phyloP scores from a whole-genome alignment of 2,797 vertebrate genomes.

The Pseudochromis fuscus region DNA sequence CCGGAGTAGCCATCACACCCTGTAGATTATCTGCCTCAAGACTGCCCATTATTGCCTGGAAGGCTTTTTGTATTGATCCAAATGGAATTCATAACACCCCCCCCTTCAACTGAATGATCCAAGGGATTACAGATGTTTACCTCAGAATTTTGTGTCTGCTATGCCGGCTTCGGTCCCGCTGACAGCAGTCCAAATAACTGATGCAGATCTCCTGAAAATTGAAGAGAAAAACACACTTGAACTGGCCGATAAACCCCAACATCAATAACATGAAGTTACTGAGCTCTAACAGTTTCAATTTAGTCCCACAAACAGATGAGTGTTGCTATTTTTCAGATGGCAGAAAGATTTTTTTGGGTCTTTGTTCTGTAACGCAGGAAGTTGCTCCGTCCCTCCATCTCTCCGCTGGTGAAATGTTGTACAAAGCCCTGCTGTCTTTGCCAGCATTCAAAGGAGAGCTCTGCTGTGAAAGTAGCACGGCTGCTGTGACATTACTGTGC shows the following conservation, averaged over 20 bases:
- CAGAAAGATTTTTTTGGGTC: background rate
- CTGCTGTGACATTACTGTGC: constrained; percentile 71
- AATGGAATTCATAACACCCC: constrained; percentile 40
- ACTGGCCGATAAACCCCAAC: constrained; percentile 5
- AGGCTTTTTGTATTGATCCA: constrained; percentile 70
- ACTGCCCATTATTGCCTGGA: constrained; percentile 43
- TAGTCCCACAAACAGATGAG: background rate
- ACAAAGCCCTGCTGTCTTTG: constrained; percentile 38
- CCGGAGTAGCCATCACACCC: constrained; percentile 20
- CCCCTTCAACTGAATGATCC: constrained; percentile 38
- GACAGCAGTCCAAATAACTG: constrained; percentile 98
- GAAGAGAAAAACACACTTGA: constrained; percentile 40
- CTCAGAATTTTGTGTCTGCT: constrained; percentile 96
- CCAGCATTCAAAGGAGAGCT: constrained; percentile 46
- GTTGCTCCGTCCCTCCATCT: constrained; percentile 21
- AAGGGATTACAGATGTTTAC: constrained; percentile 79
- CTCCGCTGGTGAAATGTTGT: constrained; percentile 28
- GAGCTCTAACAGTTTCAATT: background rate
- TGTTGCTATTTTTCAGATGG: constrained; percentile 13
- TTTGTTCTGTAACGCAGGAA: constrained; percentile 13
- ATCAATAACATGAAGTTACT: constrained; percentile 12
- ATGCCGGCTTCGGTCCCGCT: constrained; percentile 94
- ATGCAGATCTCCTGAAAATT: constrained; percentile 94
- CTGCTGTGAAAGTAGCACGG: constrained; percentile 45
- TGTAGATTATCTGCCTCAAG: constrained; percentile 24